Conservation (phyloP, 2,113 vertebrate species). For the Herpetotheres cachinnans region DNA sequence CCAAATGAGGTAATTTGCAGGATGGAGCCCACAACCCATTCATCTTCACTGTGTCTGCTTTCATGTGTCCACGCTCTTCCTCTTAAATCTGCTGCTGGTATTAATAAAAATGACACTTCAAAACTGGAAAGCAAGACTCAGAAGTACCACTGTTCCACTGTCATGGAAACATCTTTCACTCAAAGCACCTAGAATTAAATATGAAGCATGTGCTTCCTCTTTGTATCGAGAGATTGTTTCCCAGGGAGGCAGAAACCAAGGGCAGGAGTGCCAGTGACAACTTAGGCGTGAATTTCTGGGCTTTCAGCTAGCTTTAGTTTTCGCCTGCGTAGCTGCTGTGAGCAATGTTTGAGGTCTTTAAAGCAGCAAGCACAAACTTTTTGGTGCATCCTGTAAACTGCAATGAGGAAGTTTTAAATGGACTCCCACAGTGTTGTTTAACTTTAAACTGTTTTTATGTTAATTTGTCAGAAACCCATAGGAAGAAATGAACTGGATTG, state of each 20-base stretch:
- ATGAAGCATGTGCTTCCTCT: not conserved
- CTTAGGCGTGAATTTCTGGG: not conserved
- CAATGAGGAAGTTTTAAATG: fast-evolving
- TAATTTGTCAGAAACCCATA: not conserved
- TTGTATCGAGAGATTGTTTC: not conserved
- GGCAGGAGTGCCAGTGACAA: not conserved
- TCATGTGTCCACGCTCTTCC: not conserved
- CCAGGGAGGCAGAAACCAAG: not conserved
- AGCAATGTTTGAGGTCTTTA: too few species aligned
- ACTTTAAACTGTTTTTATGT: not conserved
- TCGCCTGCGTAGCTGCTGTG: not conserved
- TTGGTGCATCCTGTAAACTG: not conserved
- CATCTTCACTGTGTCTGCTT: not conserved
- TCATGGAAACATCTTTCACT: not conserved
- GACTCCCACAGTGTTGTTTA: not conserved
- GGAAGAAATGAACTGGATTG: not conserved
- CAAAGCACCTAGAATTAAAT: not conserved
- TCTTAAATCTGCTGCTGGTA: not conserved
- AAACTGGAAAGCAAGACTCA: not conserved
- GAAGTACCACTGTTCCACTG: not conserved
- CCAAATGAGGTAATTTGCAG: not conserved
- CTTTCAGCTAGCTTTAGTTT: not conserved
- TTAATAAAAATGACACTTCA: not conserved
- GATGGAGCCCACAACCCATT: not conserved
- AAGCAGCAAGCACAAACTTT: not conserved